phyloP scores from a whole-genome alignment of 2,888 invertebrate species.

The Coelogynopora nodosa region DNA sequence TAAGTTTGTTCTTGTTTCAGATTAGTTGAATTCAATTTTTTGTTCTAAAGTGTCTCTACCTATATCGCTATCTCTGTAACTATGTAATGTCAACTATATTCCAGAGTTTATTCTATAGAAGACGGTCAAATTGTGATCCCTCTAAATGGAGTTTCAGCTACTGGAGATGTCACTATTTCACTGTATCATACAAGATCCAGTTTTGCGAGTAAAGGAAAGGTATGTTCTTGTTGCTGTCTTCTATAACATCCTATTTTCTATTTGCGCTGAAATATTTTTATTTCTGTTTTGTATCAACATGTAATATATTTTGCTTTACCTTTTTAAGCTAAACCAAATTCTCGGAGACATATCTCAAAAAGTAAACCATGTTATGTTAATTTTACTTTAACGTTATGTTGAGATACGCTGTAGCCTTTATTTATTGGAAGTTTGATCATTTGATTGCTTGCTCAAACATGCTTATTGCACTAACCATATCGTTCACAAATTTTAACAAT shows the following conservation, averaged over 20 bases:
- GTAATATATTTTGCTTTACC: no score
- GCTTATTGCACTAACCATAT: no score
- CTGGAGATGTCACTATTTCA: constrained; percentile 78
- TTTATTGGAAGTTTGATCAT: no score
- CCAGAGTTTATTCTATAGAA: constrained; percentile 61
- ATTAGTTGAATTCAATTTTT: no score
- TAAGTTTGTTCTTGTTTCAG: no score
- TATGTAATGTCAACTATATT: no score
- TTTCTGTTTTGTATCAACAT: not conserved
- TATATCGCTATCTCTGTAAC: no score
- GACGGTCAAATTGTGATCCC: constrained; percentile 66
- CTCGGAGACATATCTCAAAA: constrained; percentile 14
- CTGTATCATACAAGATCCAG: constrained; percentile 78
- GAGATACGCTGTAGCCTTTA: no score
- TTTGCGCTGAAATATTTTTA: not conserved
- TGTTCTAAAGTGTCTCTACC: not conserved
- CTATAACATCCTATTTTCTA: not conserved
- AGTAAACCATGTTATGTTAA: not conserved
- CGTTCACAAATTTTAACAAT: no score
- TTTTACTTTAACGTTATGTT: no score
- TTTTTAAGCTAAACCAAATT: not conserved
- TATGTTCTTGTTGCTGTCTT: no score
- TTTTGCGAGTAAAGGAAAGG: constrained; percentile 68
- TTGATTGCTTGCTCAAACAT: no score
- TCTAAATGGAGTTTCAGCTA: constrained; percentile 64